Conservation (phyloP, 2,113 vertebrate species). For the Microtus montanus region DNA sequence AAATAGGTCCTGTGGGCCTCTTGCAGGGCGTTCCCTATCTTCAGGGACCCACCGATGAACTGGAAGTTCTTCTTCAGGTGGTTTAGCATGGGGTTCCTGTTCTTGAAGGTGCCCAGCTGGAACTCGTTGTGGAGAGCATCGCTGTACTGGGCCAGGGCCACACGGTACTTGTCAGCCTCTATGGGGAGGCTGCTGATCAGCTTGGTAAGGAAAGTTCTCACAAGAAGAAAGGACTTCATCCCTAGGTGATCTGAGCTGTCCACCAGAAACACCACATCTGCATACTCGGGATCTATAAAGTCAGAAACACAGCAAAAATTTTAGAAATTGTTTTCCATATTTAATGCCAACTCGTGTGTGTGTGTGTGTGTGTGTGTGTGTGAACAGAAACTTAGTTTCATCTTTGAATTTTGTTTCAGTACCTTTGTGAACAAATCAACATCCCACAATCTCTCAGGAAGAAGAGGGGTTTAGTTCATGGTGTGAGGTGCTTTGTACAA, state of each 20-base stretch:
- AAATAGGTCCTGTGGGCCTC: conserved; percentile 72
- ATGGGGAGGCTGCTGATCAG: conserved; percentile 74
- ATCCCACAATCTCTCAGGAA: background rate
- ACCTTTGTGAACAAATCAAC: background rate
- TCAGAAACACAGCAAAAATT: background rate
- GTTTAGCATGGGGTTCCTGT: conserved; percentile 76
- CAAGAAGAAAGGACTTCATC: conserved; percentile 56
- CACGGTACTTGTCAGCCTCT: conserved; percentile 70
- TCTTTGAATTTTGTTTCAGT: background rate
- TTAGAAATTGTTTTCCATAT: background rate
- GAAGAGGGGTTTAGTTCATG: background rate
- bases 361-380: background rate
- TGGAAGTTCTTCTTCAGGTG: conserved; percentile 78
- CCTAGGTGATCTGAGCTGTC: conserved; percentile 80
- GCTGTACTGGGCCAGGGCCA: conserved; percentile 83
- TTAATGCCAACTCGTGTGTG: background rate
- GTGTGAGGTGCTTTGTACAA: background rate
- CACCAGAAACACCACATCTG: conserved; percentile 82
- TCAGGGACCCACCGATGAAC: conserved; percentile 71
- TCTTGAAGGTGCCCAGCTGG: conserved; percentile 70
- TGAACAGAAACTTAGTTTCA: background rate
- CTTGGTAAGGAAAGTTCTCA: conserved; percentile 76
- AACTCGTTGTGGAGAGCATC: conserved; percentile 71
- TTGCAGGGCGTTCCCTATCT: conserved; percentile 74
- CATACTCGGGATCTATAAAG: conserved; percentile 69